Evolutionary conservation across 1,140 invertebrate genomes (phyloP).

Genomic region (Cotesia chilonis): DNA sequence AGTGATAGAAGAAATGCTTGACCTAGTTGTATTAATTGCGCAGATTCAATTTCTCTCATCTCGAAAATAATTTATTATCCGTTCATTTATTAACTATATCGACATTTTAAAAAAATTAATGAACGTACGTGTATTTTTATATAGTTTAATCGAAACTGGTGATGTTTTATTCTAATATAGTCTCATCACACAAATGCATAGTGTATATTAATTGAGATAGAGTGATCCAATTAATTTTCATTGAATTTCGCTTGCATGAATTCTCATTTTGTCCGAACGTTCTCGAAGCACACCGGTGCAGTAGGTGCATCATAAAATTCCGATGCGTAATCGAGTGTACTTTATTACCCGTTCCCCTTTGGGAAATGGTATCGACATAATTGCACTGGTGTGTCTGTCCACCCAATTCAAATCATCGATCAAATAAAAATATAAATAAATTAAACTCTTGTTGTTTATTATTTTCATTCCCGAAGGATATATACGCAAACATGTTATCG

Average conservation of each 20-base stretch:
- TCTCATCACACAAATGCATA: not conserved
- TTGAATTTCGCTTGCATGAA: constrained; percentile 23
- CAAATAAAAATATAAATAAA: not conserved
- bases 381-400: not conserved
- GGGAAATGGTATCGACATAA: constrained; percentile 18
- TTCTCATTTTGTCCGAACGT: constrained; percentile 5
- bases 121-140: too few relatives aligned
- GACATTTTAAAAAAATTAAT: too few relatives aligned
- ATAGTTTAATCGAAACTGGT: too few relatives aligned
- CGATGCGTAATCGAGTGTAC: constrained; percentile 19
- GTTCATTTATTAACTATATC: too few relatives aligned
- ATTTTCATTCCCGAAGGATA: too few relatives aligned
- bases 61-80: too few relatives aligned
- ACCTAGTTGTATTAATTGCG: too few relatives aligned
- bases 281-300: not conserved
- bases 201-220: not conserved
- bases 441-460: not conserved
- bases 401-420: not conserved
- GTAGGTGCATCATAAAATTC: constrained; percentile 11
- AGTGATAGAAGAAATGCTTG: not conserved
- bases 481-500: too few relatives aligned
- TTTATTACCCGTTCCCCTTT: constrained; percentile 7
- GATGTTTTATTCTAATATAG: not conserved
- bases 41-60: not conserved
- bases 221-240: constrained; percentile 28